Evolutionary conservation across 2,113 vertebrate genomes (phyloP).

Genomic region (Coptodon bakossiorum): DNA sequence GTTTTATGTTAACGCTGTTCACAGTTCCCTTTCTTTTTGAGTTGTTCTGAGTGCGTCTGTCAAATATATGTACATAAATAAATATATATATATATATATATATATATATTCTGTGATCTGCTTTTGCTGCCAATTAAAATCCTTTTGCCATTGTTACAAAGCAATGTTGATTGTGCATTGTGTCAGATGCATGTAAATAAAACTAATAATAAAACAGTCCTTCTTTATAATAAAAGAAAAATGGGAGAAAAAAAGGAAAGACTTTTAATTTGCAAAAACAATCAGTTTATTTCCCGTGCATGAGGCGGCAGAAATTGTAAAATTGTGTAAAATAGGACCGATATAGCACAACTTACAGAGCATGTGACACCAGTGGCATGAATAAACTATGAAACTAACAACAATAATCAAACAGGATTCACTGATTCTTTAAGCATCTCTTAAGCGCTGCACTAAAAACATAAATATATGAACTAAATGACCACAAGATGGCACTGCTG

Average conservation of each 20-base stretch:
- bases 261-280: background rate
- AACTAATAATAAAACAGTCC: background rate
- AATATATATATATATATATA: background rate
- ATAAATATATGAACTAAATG: background rate
- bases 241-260: background rate
- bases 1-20: background rate
- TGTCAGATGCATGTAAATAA: background rate
- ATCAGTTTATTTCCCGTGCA: background rate
- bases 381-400: background rate
- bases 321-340: background rate
- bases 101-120: background rate
- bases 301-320: background rate
- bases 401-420: background rate
- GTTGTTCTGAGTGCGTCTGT: background rate
- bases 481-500: slow-evolving; percentile 53
- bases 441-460: background rate
- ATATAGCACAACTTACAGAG: background rate
- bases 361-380: background rate
- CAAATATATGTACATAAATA: no score
- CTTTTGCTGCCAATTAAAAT: background rate
- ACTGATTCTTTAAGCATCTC: background rate
- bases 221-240: background rate
- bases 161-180: background rate
- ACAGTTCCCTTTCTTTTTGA: background rate
- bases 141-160: background rate